These are phyloP conservation scores for Heliconius hewitsoni DNA, from an alignment of 1,140 invertebrate species.

Conservation along the genomic window DNA sequence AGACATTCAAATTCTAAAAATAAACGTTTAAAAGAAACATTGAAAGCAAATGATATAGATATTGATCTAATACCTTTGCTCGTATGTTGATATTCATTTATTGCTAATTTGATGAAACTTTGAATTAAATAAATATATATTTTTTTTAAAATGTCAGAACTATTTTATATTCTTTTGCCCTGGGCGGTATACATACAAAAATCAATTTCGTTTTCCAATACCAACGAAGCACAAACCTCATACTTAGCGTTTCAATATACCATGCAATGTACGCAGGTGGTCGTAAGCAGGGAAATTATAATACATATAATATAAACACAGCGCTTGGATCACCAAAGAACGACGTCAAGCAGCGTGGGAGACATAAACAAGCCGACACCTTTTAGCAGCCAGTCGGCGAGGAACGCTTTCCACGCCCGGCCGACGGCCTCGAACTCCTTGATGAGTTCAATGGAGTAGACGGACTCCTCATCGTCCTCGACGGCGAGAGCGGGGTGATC, in stretches of 20 bases:
- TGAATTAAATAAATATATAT: too few relatives aligned
- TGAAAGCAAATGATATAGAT: neutral
- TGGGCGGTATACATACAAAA: too few relatives aligned
- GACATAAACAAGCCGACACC: constrained; percentile 80
- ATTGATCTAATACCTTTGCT: neutral
- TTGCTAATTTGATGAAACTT: too few relatives aligned
- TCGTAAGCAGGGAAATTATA: neutral
- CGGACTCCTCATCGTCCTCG: constrained; percentile 82
- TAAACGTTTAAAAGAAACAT: neutral
- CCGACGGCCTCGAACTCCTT: constrained; percentile 91
- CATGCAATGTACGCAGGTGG: neutral
- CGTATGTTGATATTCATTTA: too few relatives aligned
- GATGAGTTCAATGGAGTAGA: constrained; percentile 90
- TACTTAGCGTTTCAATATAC: too few relatives aligned
- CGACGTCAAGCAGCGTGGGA: constrained; percentile 54
- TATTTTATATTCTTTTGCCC: too few relatives aligned
- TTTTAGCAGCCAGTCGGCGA: constrained; percentile 87
- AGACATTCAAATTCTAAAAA: neutral
- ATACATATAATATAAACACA: neutral
- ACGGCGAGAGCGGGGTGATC: constrained; percentile 85
- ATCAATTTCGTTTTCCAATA: too few relatives aligned
- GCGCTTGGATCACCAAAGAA: neutral
- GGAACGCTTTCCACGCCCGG: constrained; percentile 86
- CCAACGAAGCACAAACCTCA: too few relatives aligned
- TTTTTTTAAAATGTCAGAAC: too few relatives aligned